These are phyloP conservation scores for Amblyjoppa proteus DNA, from an alignment of 2,888 invertebrate genomes.

Conservation along the genomic window DNA sequence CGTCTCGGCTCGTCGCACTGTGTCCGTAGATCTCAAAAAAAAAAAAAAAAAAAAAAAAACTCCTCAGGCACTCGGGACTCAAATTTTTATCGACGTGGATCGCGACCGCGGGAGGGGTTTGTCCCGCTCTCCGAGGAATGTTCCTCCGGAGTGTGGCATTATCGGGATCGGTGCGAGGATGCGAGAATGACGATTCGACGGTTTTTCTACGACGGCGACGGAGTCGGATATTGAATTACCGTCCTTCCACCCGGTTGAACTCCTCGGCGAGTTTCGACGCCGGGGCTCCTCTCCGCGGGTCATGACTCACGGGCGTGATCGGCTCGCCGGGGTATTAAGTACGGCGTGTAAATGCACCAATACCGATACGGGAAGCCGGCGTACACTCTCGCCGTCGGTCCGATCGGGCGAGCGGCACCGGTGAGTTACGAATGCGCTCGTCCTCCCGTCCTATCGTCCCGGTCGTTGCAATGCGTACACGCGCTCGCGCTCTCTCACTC, in stretches of 20 bases:
- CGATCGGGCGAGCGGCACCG: slow-evolving; percentile 9
- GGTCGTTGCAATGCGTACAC: slow-evolving; percentile 73
- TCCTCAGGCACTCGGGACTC: neutral
- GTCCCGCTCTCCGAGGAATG: neutral
- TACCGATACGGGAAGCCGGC: slow-evolving; percentile 3
- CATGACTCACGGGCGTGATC: slow-evolving; percentile 61
- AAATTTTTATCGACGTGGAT: neutral
- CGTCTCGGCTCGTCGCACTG: neutral
- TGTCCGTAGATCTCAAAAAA: neutral
- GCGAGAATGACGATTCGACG: neutral
- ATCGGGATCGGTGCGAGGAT: neutral
- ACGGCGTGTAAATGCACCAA: neutral
- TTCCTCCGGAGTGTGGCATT: neutral
- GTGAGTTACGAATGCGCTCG: slow-evolving; percentile 72
- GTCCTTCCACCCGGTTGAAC: slow-evolving; percentile 72
- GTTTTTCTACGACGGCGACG: neutral
- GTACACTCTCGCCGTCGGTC: neutral
- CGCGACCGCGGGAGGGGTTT: neutral
- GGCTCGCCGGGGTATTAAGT: slow-evolving; percentile 11
- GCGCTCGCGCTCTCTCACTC: slow-evolving; percentile 67
- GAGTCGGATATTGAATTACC: slow-evolving; percentile 75
- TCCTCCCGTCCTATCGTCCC: slow-evolving; percentile 17
- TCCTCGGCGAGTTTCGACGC: slow-evolving; percentile 72
- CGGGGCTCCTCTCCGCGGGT: slow-evolving; percentile 70
- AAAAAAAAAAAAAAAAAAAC: too few species aligned